Base-by-base conservation (phyloP, 2,888 invertebrate genomes). In the Dusona sp. region DNA sequence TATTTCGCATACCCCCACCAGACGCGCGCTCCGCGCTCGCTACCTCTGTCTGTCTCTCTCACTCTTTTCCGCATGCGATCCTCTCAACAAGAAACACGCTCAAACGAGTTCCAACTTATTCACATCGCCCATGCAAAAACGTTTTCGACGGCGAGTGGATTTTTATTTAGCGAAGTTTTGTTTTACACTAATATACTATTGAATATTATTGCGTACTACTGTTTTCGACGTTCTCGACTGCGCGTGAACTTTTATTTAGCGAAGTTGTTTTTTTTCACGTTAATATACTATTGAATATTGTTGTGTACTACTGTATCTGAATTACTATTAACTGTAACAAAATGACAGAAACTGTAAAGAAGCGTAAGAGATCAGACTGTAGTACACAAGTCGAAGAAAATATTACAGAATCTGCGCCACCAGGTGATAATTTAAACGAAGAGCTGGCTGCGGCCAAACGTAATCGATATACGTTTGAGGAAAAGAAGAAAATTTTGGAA, bases 401-500 rank as follows among this genome's bases (percentile, higher is more conserved):
- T 74, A 79, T 67, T n/a, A 57, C 45, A 68, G 67, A 74, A 68
- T 84, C 68, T 73, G 68, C 68, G 25, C 79, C 73, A 67, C 74
- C 79, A 84, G 67, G 68, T 74, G 61, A 79, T 84, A 79, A 68
- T 84, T 42, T 68, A 22, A 84, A 74, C 64, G 70, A 79, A 75
- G 70, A 79, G 22, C 16, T 42, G 57, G 74, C 68, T 73, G 84
- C 74, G 84, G 57, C 79, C 73, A 73, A 84, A 74, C 84, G 84
- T 73, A 79, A 84, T 51, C 72, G 83, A 64, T 79, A 79, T 79
- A 79, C 75, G 68, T 68, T 79, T 74, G 84, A 84, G 48, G 48
- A 65, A 70, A 84, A 80, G 61, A 80, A 77, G 65, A 80, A 70
- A 80, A 84, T 84, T 75, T 75, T 84, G 84, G 80, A 75, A 70